Base-by-base conservation (phyloP, 1,140 invertebrate species). In the Platyscapa corneri region DNA sequence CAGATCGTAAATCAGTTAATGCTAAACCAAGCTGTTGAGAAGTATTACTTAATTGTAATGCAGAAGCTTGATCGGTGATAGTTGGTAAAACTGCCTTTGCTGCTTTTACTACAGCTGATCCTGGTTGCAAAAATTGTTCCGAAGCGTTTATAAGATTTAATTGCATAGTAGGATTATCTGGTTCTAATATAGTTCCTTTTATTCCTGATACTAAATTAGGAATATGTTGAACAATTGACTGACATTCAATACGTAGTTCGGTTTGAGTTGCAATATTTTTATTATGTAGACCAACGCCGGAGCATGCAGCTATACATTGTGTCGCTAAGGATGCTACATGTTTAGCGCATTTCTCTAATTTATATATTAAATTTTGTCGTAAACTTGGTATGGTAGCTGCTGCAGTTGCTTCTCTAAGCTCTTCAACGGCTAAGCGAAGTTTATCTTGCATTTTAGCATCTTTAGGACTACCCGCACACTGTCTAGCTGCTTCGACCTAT, bases 311-410 rank as follows among this genome's bases (percentile, higher is more conserved):
- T 72, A 99, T 97, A 84, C 98, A 97, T 90, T 99, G 98, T 0
- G 97, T 99, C 0, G 97, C 97, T 65, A 97, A 96, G 0, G 97
- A 95, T 0, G 97, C 97, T 0, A 98, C 97, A 88, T 98, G 96
- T 89, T 97, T 97, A 0, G 98, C 98, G 86, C 97, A 97, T 89
- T 94, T 95, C 94, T 96, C 97, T 53, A 98, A 90, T 70, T 96
- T 94, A 80, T 95, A 95, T 27, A 98, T 96, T 1, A 98, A 93
- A 91, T 97, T 97, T 14, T 96, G 95, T 86, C 97, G 95, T 72
- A 98, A 93, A 5, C 97, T 96, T 72, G 96, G 97, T 39, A 95
- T 97, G 10, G 96, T 96, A 20, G 97, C 97, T 7, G 95, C 95
- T 79, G 96, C 97, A 0, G 99, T 99, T 18, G 98, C 98, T 89